Base-by-base conservation (phyloP, 1,140 invertebrate species). In the Pantala flavescens region DNA sequence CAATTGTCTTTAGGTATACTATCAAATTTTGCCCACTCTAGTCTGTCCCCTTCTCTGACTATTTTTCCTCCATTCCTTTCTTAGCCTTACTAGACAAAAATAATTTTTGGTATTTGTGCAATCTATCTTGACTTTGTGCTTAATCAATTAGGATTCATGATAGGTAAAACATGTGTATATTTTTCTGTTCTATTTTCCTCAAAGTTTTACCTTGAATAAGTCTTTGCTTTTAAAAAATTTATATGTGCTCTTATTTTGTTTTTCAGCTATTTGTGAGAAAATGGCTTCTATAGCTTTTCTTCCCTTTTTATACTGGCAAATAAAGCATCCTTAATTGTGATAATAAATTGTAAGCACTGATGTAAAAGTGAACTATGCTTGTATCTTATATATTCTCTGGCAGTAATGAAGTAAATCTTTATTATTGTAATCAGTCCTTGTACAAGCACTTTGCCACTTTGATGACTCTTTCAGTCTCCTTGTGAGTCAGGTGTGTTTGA, bases 321-420 rank as follows among this genome's bases (percentile, higher is more conserved):
- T 19, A 63, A 63, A 21, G 49, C 49, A 63, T 63, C 49, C 49
- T 63, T 63, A 63, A 16, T 7, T 63, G 49, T 63, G 49, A 63
- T 63, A 63, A 63, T 63, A 63, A 63, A 63, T 63, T 63, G 5
- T 63, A 63, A 63, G 49, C 49, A 63, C 49, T 19, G 49, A 63
- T 63, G 5, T 21, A 63, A 11, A 63, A 63, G 49, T 63, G n/a
- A 63, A 63, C 14, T 63, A 63, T 63, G 49, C 49, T 63, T 21
- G 49, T 63, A 63, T 63, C 49, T 63, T 7, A 63, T 63, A 63
- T 63, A 3, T 63, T 63, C n/a, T 63, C 49, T 21, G n/a, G 49
- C n/a, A 21, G 49, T 63, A 63, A 63, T 63, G 49, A 63, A 36
- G 28, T 63, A 49, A 49, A 12, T 63, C 49, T 63, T 63, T 63